Evolutionary conservation across 2,888 invertebrate genomes (phyloP).

Genomic region (Isoperla grammatica): DNA sequence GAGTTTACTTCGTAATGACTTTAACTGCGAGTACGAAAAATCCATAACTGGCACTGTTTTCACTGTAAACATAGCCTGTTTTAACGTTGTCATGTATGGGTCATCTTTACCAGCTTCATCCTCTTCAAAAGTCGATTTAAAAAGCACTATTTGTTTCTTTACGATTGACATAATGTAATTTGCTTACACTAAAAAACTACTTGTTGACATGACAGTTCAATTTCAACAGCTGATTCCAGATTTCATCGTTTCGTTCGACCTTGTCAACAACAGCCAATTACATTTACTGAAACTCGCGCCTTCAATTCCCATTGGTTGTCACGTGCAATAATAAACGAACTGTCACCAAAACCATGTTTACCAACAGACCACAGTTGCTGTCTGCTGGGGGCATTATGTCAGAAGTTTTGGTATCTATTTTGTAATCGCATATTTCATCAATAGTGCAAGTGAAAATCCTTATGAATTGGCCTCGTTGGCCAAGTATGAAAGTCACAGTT

Average conservation of each 20-base stretch:
- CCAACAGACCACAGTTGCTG: no score
- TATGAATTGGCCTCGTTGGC: no score
- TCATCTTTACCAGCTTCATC: conserved; percentile 42
- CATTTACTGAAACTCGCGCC: no score
- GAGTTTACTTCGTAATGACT: conserved; percentile 44
- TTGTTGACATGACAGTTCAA: not conserved
- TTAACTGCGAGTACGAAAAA: conserved; percentile 49
- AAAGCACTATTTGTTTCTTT: conserved; percentile 15
- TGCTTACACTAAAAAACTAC: not conserved
- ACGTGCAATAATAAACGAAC: no score
- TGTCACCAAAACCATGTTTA: no score
- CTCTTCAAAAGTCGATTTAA: conserved; percentile 28
- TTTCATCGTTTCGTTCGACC: not conserved
- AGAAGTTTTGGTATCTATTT: no score
- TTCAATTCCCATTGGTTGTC: no score
- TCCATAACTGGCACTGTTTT: conserved; percentile 48
- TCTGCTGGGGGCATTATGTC: no score
- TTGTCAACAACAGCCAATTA: not conserved
- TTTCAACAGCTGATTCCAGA: not conserved
- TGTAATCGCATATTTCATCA: no score
- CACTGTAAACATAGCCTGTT: conserved; percentile 45
- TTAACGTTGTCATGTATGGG: conserved; percentile 45
- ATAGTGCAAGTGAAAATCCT: no score
- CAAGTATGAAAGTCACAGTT: no score
- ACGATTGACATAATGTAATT: conserved; percentile 6